Percentiles rank a stretch among this genome's conserved stretches.
Conservation (phyloP, 2,888 invertebrate species). For the Neria commutata region DNA sequence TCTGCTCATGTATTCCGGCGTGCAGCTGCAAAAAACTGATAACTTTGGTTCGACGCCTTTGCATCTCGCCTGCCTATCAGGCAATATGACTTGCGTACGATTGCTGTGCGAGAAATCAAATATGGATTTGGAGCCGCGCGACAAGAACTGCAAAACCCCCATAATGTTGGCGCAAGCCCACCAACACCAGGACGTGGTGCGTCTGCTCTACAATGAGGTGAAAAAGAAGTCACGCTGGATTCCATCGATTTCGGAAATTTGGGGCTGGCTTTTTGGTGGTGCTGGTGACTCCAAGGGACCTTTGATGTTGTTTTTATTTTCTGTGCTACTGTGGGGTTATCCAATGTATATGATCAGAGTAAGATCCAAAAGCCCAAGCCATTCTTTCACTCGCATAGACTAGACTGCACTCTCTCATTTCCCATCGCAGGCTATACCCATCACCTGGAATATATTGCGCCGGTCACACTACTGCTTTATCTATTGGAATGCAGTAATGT, state of each 20-base stretch:
- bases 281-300: constrained; percentile 92
- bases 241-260: constrained; percentile 85
- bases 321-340: constrained; percentile 88
- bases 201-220: constrained; percentile 79
- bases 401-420: neutral
- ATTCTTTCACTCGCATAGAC: neutral
- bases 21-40: constrained; percentile 86
- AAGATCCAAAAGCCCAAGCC: constrained; percentile 38
- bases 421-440: constrained; percentile 74
- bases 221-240: constrained; percentile 85
- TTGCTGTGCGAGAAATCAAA: constrained; percentile 90
- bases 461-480: constrained; percentile 89
- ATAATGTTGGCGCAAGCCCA: constrained; percentile 88
- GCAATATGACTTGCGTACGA: constrained; percentile 84
- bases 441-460: constrained; percentile 87
- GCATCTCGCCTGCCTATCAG: constrained; percentile 87
- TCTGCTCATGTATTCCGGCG: constrained; percentile 87
- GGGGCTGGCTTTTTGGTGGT: constrained; percentile 88
- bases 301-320: constrained; percentile 81
- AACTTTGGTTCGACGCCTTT: constrained; percentile 92
- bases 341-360: constrained; percentile 91
- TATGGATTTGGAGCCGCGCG: constrained; percentile 83
- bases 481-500: constrained; percentile 90
- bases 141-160: constrained; percentile 92
- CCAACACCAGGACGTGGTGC: constrained; percentile 83